Percentiles rank a stretch among this genome's conserved stretches.
Evolutionary conservation across 2,888 invertebrate species (phyloP).

Genomic region (Apotomis turbidana): DNA sequence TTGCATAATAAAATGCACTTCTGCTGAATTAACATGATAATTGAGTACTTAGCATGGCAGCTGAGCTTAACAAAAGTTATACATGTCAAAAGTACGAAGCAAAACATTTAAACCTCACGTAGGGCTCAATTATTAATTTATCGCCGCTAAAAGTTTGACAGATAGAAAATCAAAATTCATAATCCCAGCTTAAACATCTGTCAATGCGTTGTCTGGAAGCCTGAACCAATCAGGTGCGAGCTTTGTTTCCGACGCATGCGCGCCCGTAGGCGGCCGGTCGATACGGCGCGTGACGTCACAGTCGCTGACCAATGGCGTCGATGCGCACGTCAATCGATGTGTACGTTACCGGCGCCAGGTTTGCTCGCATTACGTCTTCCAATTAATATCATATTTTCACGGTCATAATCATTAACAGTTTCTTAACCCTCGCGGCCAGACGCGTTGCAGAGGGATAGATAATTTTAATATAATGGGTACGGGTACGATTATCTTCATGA

Average conservation of each 20-base stretch:
- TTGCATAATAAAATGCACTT: too few species aligned
- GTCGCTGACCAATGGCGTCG: constrained; percentile 73
- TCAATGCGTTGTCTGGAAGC: constrained; percentile 55
- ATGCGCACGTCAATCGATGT: constrained; percentile 74
- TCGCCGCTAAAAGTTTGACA: not conserved
- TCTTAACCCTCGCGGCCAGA: not conserved
- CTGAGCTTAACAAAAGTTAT: too few species aligned
- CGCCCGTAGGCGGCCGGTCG: constrained; percentile 75
- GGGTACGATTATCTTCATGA: constrained; percentile 8
- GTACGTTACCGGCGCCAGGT: constrained; percentile 57
- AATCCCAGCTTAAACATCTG: constrained; percentile 48
- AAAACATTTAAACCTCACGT: too few species aligned
- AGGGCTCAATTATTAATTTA: not conserved
- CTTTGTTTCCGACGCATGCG: constrained; percentile 68
- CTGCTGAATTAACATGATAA: too few species aligned
- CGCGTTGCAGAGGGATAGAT: not conserved
- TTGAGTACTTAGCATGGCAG: too few species aligned
- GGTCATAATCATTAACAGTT: constrained; percentile 50
- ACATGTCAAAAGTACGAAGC: too few species aligned
- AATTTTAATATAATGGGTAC: too few species aligned
- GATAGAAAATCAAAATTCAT: constrained; percentile 13
- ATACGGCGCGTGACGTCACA: constrained; percentile 76
- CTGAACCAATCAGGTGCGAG: constrained; percentile 64
- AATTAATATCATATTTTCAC: constrained; percentile 54
- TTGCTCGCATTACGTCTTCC: constrained; percentile 45